Conservation (phyloP, 1,140 invertebrate species). For the Lethrus apterus region DNA sequence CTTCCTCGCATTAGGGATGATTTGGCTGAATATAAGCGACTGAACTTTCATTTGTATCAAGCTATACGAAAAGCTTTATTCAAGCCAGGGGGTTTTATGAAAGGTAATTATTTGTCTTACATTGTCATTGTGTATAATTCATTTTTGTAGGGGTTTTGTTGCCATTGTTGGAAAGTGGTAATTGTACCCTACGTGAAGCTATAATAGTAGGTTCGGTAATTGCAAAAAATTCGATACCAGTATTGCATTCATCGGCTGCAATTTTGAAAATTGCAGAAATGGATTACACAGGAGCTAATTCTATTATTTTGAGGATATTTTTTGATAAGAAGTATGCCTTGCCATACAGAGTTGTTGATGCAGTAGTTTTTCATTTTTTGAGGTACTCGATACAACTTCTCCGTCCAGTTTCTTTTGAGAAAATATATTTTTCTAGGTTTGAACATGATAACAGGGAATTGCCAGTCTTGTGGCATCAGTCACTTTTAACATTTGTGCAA, state of each 20-base stretch:
- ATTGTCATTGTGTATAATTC: slow-evolving; percentile 2
- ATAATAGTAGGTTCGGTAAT: slow-evolving; percentile 91
- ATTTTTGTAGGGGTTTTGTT: slow-evolving; percentile 30
- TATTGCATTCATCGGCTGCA: slow-evolving; percentile 93
- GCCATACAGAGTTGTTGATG: slow-evolving; percentile 92
- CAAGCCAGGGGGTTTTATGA: slow-evolving; percentile 99
- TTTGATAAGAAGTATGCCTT: slow-evolving; percentile 98
- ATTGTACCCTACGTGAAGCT: slow-evolving; percentile 91
- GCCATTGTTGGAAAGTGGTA: slow-evolving; percentile 58
- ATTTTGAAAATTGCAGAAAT: slow-evolving; percentile 95
- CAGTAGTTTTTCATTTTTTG: slow-evolving; percentile 92
- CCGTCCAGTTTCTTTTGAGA: slow-evolving; percentile 4
- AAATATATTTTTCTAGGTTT: slow-evolving; percentile 57
- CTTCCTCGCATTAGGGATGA: slow-evolving; percentile 92
- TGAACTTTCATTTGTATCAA: slow-evolving; percentile 97
- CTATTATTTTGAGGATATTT: slow-evolving; percentile 89
- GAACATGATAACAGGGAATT: slow-evolving; percentile 72
- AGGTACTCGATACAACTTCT: slow-evolving; percentile 47
- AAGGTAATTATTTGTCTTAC: slow-evolving; percentile 52
- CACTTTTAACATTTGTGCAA: slow-evolving; percentile 88
- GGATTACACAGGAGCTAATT: slow-evolving; percentile 96
- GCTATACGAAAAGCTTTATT: slow-evolving; percentile 89
- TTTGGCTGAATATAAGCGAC: slow-evolving; percentile 86
- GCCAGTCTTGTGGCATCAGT: slow-evolving; percentile 96
- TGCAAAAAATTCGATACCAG: slow-evolving; percentile 85